Percentiles rank a stretch among this genome's conserved stretches.
phyloP scores from a whole-genome alignment of 2,888 invertebrate species.

The Spilarctia lutea region DNA sequence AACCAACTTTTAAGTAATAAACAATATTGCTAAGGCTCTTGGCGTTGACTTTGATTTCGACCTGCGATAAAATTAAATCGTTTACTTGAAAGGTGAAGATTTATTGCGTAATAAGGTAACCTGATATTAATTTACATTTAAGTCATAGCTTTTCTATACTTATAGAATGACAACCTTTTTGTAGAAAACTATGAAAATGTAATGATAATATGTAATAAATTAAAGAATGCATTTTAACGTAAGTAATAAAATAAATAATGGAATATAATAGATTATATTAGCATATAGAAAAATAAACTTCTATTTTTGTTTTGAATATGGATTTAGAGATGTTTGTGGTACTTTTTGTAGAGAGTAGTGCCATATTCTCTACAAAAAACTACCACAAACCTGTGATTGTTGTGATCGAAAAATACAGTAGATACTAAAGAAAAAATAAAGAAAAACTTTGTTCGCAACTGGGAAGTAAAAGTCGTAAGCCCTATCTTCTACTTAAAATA shows the following conservation, averaged over 20 bases:
- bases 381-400: not conserved
- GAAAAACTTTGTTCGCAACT: too few species aligned
- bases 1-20: not conserved
- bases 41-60: not conserved
- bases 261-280: not conserved
- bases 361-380: too few species aligned
- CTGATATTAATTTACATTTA: not conserved
- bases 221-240: not conserved
- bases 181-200: not conserved
- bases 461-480: too few species aligned
- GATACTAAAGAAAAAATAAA: not conserved
- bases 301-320: not conserved
- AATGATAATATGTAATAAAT: too few species aligned
- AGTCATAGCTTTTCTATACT: not conserved
- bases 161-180: not conserved
- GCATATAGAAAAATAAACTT: not conserved
- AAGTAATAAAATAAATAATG: too few species aligned
- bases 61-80: constrained; percentile 32
- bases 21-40: not conserved
- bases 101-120: not conserved
- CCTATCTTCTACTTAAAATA: too few species aligned
- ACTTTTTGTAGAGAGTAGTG: not conserved
- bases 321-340: not conserved
- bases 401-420: not conserved
- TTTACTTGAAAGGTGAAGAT: constrained; percentile 21